Evolutionary conservation across 2,888 invertebrate genomes (phyloP), one percentile per base, ranked within the genome.

Genomic region (Magallana nippona): DNA sequence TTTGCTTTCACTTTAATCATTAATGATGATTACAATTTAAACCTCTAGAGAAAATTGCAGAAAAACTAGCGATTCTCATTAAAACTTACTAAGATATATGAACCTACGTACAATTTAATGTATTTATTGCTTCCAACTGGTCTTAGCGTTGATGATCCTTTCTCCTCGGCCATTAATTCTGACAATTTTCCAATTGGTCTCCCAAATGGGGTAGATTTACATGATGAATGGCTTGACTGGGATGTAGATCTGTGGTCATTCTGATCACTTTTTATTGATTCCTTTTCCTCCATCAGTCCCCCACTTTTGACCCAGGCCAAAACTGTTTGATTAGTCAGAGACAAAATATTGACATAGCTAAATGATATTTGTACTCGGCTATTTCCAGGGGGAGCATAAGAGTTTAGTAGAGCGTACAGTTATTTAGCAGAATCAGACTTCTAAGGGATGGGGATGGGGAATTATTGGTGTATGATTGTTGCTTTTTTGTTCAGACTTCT

Each of bases 191-290:
- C 71, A 71, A 71, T 32, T 32, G 27, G 32, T 71, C 27, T 71
- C 71, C 32, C 32, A 22, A 71, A 22, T 71, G 71, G 71, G 71
- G 71, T 71, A 71, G 71, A 71, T 71, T 71, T 71, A 71, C 71
- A 32, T 71, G 71, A 22, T 71, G 71, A 71, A 71, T 71, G 19
- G 71, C 22, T 71, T 71, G 71, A 32, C 13, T 10, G 71, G 71
- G 2, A 71, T 32, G 32, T 22, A 71, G n/a, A n/a, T 32, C 27
- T 27, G 1, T 71, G 71, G 71, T 71, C 62, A 62, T 19, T 62
- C 19, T 62, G 62, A 19, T 19, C 71, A 71, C 13, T 10, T 22
- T 71, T 13, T 63, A 71, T 71, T 71, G 71, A 71, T 71, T 71
- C 27, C 71, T 27, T 15, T 13, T 22, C 27, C 71, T 32, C 32